These are phyloP conservation scores for Loripinus fragilis DNA, from an alignment of 2,888 invertebrate genomes.

Conservation along the genomic window DNA sequence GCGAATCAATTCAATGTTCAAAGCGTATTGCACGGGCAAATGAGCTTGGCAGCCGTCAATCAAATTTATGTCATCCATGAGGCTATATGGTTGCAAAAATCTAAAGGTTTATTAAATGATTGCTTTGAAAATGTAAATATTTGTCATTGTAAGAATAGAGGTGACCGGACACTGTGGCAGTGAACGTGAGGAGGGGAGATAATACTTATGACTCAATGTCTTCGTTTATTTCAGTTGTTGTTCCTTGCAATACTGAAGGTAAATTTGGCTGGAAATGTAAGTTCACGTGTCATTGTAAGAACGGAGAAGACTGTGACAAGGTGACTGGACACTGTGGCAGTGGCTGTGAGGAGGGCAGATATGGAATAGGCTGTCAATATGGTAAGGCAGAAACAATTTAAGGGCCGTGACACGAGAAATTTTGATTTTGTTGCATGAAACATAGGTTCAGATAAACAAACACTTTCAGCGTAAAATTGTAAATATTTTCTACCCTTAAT, in stretches of 20 bases:
- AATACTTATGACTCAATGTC: too few relatives aligned
- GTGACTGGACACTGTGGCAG: constrained; percentile 42
- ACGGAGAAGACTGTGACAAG: constrained; percentile 50
- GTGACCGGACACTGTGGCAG: constrained; percentile 41
- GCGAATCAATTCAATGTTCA: too few relatives aligned
- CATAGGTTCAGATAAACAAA: too few relatives aligned
- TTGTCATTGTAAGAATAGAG: constrained; percentile 50
- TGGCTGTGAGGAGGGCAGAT: constrained; percentile 59
- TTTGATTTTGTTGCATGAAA: too few relatives aligned
- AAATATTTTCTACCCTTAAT: too few relatives aligned
- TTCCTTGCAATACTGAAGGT: constrained; percentile 46
- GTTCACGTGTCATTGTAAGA: constrained; percentile 50
- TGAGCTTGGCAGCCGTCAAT: too few relatives aligned
- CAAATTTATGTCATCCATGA: too few relatives aligned
- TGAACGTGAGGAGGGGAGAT: constrained; percentile 57
- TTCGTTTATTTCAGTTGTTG: constrained; percentile 42
- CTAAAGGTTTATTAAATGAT: too few relatives aligned
- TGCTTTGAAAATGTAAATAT: too few relatives aligned
- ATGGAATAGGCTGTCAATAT: constrained; percentile 68
- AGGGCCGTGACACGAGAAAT: too few relatives aligned
- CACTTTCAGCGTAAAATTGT: neutral
- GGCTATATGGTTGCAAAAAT: too few relatives aligned
- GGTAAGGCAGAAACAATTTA: constrained; percentile 61
- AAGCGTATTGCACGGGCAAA: too few relatives aligned
- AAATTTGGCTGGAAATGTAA: constrained; percentile 56